phyloP scores from a whole-genome alignment of 2,113 vertebrate species.

The Phainopepla nitens region DNA sequence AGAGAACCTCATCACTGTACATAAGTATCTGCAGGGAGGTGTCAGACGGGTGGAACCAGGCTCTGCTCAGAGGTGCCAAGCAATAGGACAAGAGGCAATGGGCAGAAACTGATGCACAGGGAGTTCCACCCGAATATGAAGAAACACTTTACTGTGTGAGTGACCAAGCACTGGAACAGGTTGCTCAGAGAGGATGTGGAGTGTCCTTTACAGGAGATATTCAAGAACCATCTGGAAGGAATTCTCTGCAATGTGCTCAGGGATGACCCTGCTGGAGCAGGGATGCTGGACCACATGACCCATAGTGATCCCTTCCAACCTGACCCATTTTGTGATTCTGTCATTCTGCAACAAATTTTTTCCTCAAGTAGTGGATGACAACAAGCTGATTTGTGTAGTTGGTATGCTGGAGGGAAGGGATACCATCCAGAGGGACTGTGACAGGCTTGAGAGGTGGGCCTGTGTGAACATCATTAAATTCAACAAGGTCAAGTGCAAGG shows the following conservation, averaged over 20 bases:
- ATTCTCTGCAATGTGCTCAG: not conserved
- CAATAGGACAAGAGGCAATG: not conserved
- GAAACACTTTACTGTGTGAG: not conserved
- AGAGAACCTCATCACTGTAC: fast-evolving
- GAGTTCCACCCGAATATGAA: not conserved
- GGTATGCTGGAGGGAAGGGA: not conserved
- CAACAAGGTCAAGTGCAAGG: not conserved
- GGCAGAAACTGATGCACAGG: not conserved
- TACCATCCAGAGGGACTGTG: not conserved
- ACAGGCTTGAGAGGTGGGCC: not conserved
- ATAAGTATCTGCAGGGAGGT: not conserved
- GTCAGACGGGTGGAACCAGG: too few species aligned
- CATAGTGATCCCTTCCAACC: not conserved
- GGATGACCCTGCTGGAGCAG: not conserved
- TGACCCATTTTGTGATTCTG: not conserved
- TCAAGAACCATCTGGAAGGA: not conserved
- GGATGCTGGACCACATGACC: not conserved
- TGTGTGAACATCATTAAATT: not conserved
- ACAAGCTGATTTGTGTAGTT: not conserved
- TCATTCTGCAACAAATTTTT: not conserved
- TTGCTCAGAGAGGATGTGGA: not conserved
- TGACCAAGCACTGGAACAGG: not conserved
- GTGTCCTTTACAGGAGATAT: not conserved
- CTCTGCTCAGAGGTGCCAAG: not conserved
- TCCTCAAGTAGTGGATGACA: not conserved